Percentiles rank a stretch among this genome's conserved stretches.
Evolutionary conservation across 2,888 invertebrate genomes (phyloP).

Genomic region (Thysanoteuthis rhombus): DNA sequence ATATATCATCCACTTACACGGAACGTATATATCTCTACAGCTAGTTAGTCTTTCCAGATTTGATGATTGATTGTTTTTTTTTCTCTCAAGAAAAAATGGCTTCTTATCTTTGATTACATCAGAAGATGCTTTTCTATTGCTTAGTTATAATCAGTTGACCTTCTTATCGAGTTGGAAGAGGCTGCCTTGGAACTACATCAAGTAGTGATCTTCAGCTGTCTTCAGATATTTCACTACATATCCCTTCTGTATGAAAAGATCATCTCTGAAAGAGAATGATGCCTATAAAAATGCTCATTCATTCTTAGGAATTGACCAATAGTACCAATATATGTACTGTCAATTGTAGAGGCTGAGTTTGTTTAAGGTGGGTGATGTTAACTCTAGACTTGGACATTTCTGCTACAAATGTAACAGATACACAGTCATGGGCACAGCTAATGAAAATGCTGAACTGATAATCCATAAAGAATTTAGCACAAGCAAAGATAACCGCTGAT

Average conservation of each 20-base stretch:
- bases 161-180: background rate
- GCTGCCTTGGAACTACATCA: background rate
- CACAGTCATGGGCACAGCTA: too few relatives aligned
- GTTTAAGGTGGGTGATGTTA: background rate
- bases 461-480: too few relatives aligned
- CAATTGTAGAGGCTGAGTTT: background rate
- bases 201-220: background rate
- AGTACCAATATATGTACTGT: background rate
- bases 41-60: background rate
- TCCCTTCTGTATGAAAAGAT: background rate
- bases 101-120: background rate
- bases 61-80: background rate
- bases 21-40: too few relatives aligned
- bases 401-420: too few relatives aligned
- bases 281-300: too few relatives aligned
- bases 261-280: background rate
- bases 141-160: background rate
- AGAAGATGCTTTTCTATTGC: background rate
- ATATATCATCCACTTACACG: too few relatives aligned
- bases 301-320: background rate
- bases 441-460: too few relatives aligned
- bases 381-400: background rate
- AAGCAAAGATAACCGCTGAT: too few relatives aligned
- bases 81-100: background rate
- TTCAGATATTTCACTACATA: background rate